phyloP scores from a whole-genome alignment of 1,140 invertebrate genomes.

The Nephila pilipes region DNA sequence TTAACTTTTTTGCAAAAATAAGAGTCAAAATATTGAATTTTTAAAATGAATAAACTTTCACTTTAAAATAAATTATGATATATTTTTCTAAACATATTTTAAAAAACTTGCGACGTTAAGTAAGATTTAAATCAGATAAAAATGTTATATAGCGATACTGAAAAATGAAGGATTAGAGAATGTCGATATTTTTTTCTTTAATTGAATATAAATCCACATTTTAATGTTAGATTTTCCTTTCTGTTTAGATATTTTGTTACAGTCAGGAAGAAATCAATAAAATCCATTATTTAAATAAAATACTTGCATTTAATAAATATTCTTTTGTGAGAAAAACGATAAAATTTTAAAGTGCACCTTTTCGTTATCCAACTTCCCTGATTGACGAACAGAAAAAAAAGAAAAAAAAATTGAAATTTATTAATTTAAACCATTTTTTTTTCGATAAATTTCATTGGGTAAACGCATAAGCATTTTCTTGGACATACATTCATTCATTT shows the following conservation, averaged over 20 bases:
- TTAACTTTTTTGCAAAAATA: no score
- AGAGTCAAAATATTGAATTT: no score
- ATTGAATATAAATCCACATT: background rate
- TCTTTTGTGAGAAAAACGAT: background rate
- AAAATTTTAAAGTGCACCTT: background rate
- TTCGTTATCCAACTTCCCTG: background rate
- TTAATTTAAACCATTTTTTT: conserved; percentile 3
- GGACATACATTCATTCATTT: background rate
- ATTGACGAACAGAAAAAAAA: background rate
- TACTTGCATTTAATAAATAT: background rate
- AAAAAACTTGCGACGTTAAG: background rate
- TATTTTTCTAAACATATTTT: background rate
- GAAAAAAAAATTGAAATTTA: conserved; percentile 6
- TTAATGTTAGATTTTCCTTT: background rate
- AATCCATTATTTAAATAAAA: background rate
- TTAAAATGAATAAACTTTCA: no score
- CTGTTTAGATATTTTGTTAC: background rate
- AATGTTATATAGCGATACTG: background rate
- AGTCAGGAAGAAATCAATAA: background rate
- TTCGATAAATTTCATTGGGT: background rate
- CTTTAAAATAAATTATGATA: background rate
- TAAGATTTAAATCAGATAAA: background rate
- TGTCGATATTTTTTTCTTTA: background rate
- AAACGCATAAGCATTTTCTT: background rate
- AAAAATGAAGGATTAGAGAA: background rate